A percentile compares a stretch with the other conserved stretches of the same genome.
Evolutionary conservation across 1,140 invertebrate genomes (phyloP).

Genomic region (Drosophila azteca): DNA sequence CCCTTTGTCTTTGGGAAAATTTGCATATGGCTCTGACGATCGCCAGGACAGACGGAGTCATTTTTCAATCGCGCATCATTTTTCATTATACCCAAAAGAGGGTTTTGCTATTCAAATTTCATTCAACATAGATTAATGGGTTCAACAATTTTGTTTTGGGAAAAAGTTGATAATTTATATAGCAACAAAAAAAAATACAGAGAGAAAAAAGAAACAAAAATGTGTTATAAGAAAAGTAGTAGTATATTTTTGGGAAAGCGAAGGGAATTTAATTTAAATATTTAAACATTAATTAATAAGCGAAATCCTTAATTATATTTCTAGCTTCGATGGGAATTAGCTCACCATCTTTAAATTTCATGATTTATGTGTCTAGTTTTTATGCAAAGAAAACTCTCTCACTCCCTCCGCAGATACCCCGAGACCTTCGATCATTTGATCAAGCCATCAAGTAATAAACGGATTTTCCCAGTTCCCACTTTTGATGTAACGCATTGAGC

Average conservation of each 20-base stretch:
- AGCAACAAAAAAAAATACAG: not conserved
- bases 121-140: conserved; percentile 59
- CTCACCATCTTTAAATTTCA: not conserved
- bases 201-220: not conserved
- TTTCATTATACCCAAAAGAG: conserved; percentile 29
- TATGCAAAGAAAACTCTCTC: not conserved
- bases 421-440: conserved; percentile 18
- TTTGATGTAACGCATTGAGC: conserved; percentile 12
- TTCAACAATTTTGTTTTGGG: conserved; percentile 20
- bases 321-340: too few relatives aligned
- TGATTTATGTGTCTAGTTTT: not conserved
- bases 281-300: too few relatives aligned
- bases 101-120: conserved; percentile 47
- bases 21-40: conserved; percentile 38
- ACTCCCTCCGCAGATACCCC: not conserved
- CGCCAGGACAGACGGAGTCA: conserved; percentile 11
- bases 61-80: conserved; percentile 55
- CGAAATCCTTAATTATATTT: too few relatives aligned
- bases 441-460: conserved; percentile 20
- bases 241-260: too few relatives aligned
- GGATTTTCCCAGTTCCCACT: conserved; percentile 20
- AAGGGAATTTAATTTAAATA: too few relatives aligned
- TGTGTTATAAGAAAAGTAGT: not conserved
- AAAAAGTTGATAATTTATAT: conserved; percentile 9
- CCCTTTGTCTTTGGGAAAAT: conserved; percentile 3